Conservation (phyloP, 2,888 invertebrate species). For the Dicyrtomina minuta region DNA sequence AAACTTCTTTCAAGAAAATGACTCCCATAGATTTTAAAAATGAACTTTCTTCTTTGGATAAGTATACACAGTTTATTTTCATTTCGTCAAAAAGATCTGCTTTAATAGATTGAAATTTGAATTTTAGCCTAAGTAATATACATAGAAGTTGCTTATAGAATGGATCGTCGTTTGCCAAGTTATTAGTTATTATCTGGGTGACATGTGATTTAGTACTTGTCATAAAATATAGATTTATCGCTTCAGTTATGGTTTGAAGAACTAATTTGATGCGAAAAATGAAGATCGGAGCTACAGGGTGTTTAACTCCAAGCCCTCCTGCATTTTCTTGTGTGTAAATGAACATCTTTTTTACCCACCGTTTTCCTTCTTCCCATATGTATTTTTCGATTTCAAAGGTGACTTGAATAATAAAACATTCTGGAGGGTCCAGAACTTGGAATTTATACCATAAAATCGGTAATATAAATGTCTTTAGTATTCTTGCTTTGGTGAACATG, state of each 20-base stretch:
- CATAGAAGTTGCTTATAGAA: neutral
- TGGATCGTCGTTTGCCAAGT: neutral
- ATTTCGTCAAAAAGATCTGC: too few relatives aligned
- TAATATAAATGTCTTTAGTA: conserved; percentile 3
- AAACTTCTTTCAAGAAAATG: too few relatives aligned
- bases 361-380: neutral
- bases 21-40: too few relatives aligned
- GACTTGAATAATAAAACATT: neutral
- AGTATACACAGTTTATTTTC: too few relatives aligned
- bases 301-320: neutral
- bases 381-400: neutral
- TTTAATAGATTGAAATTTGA: too few relatives aligned
- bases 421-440: conserved; percentile 9
- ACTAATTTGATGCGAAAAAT: neutral
- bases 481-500: neutral
- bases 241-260: neutral
- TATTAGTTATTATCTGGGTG: too few relatives aligned
- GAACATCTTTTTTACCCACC: neutral
- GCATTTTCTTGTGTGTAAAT: neutral
- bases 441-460: conserved; percentile 1
- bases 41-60: too few relatives aligned
- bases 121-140: too few relatives aligned
- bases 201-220: too few relatives aligned
- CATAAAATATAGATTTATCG: too few relatives aligned
- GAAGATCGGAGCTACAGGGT: neutral